Base-by-base conservation (phyloP, 2,797 vertebrate species). In the Anguilla obscura region DNA sequence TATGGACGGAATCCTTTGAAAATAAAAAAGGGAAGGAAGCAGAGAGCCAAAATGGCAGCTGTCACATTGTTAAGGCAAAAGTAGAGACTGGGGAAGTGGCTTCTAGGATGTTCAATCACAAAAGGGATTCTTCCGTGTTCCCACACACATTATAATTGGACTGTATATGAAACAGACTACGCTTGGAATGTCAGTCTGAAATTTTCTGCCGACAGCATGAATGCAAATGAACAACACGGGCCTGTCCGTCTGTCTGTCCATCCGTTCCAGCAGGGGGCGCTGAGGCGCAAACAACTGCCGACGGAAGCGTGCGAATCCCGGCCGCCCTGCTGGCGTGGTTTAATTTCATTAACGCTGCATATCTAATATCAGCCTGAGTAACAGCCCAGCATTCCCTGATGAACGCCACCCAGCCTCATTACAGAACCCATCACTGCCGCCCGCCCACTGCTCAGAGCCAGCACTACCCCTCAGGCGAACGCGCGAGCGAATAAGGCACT, bases 371-470 rank as follows among this genome's bases (percentile, higher is more conserved):
- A 71, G 36, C 79, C 76, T 88, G 83, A 90, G 90, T 76, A 86
- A 88, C 52, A 52, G 52, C 52, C 1, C 69, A 87, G 85, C 83
- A 89, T 63, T 76, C 45, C 52, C 89, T 80, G 30, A 18, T 63
- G 40, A 90, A 87, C 91, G 85, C 52, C 50, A 88, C 89, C 87
- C 36, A 87, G 91, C 90, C 89, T 93, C 90, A 90, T 93, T 90
- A 91, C 60, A 88, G 56, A 21, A 48, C 82, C 48, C 76, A 83
- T 30, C 27, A 24, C 60, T 66, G 74, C 33, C 40, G 84, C 84
- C 89, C 83, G 76, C 86, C 30, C 40, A 69, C 14, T 36, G 88
- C 86, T 84, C 87, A 86, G 88, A 87, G 84, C 52, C 40, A 40
- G 60, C 60, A 18, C 69, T 21, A 85, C 88, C 86, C 89, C 52